Evolutionary conservation across 64 coral and sea anemone genomes (phyloP), one percentile per base, ranked within the genome.

Genomic region (Stichodactyla mertensii): DNA sequence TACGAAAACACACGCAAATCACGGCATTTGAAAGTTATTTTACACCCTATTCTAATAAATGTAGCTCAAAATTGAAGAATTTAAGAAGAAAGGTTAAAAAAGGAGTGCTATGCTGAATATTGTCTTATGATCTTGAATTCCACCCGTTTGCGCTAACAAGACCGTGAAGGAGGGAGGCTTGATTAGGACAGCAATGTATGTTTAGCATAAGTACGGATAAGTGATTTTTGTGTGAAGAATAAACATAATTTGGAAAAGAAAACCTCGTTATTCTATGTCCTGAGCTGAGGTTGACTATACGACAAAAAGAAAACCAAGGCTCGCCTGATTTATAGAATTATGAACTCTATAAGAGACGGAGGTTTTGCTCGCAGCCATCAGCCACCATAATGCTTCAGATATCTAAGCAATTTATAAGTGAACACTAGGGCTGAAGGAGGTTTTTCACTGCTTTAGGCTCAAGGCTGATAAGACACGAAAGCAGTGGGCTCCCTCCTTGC

Each of bases 401-500:
- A 74, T 74, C 11, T 74, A 45, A 74, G 69, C 10, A 14, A 74
- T 20, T 61, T 16, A 5, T 22, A 1, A 22, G 19, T 58, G 19
- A 69, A 69, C 4, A 23, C 22, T 23, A 74, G 10, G 19, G 62
- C 62, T 20, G 18, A 66, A 74, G 69, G 69, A 74, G 24, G 69
- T 28, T 27, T 74, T 74, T 31, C 69, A 74, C 69, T 31, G 24
- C 23, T 74, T 28, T 74, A 3, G 10, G 12, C 4, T 6, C n/a
- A 24, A 70, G 10, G 6, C 24, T 12, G 22, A 74, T 12, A 31
- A 11, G 2, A 28, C 7, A 12, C 0, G 1, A 4, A 74, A 27
- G 69, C 69, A 74, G 69, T 74, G 69, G 69, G 27, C 23, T 74
- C 20, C 69, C 69, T 74, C 69, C 69, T 31, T 74, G 66, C 19